phyloP scores from a whole-genome alignment of 1,140 invertebrate genomes.

The Alviniconcha marisindica region DNA sequence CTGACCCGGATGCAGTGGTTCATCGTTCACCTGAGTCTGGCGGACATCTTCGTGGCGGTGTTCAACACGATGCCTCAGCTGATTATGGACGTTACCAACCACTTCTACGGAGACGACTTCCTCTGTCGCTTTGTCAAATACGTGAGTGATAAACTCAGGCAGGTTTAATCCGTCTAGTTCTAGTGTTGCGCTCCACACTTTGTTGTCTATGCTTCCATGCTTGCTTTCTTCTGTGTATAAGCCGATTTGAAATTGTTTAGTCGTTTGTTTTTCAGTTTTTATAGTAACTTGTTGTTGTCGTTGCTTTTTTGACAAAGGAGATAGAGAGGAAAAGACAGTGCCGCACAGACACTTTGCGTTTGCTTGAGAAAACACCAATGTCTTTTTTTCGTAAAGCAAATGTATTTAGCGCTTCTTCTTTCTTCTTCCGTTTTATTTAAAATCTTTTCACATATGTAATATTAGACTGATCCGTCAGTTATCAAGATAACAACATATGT shows the following conservation, averaged over 20 bases:
- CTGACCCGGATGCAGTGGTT: constrained; percentile 85
- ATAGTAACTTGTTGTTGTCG: neutral
- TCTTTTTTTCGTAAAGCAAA: too few species aligned
- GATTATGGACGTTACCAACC: constrained; percentile 82
- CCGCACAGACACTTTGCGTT: too few species aligned
- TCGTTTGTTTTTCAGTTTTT: neutral
- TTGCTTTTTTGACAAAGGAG: too few species aligned
- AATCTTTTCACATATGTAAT: too few species aligned
- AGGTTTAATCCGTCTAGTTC: neutral
- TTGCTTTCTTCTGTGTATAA: neutral
- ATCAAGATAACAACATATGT: too few species aligned
- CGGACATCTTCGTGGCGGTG: constrained; percentile 85
- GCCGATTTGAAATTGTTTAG: neutral
- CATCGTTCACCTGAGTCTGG: constrained; percentile 84
- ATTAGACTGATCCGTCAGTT: too few species aligned
- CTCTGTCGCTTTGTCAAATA: constrained; percentile 83
- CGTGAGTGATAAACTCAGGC: constrained; percentile 46
- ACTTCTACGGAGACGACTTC: constrained; percentile 82
- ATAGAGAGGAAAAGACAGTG: too few species aligned
- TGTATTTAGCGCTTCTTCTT: too few species aligned
- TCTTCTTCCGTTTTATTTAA: too few species aligned
- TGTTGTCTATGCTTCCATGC: neutral
- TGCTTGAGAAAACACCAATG: too few species aligned
- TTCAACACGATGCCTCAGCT: constrained; percentile 86
- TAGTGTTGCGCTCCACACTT: neutral